Base-by-base conservation (phyloP, 2,797 vertebrate genomes). In the Tolypeutes matacus region DNA sequence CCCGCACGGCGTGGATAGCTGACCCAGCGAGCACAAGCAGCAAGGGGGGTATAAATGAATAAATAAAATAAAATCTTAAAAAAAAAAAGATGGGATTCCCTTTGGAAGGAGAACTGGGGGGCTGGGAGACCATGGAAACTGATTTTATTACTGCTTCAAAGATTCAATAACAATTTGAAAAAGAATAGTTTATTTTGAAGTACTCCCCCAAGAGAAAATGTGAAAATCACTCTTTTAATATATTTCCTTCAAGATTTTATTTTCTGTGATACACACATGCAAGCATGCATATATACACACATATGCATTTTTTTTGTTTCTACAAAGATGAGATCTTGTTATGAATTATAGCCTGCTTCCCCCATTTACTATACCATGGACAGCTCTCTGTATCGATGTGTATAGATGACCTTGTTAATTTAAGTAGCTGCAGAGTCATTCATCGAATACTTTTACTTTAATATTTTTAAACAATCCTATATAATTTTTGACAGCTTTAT, bases 371-470 rank as follows among this genome's bases (percentile, higher is more conserved):
- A 49, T n/a, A 67, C 11, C 7, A 1, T 78, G 51, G 25, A 31
- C 67, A 73, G 60, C 51, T 67, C 27, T 49, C 29, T 31, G 23
- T 39, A 46, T 31, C 12, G 8, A 31, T 56, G 13, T 88, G 25
- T n/a, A 49, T 13, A 78, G 70, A 36, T 78, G 17, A 46, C 49
- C 58, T 49, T 70, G 53, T 39, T 72, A 56, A 56, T 58, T 82
- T 89, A 95, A 91, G 65, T 39, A n/a, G 31, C n/a, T 89, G 13
- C 20, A 39, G 31, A 89, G 58, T 58, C 34, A 91, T 31, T 18
- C 31, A 31, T 34, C 64, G 65, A 17, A 31, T 34, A 27, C 23
- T 70, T 78, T 65, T 27, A 64, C 3, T 21, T 23, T 25, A 31
- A 25, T 89, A 78, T 65, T 84, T 89, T 46, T 14, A 73, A 60